Percentiles rank a stretch among this genome's conserved stretches.
These are phyloP conservation scores for Dysmachus trigonus DNA, from an alignment of 2,888 invertebrate species.

Conservation along the genomic window DNA sequence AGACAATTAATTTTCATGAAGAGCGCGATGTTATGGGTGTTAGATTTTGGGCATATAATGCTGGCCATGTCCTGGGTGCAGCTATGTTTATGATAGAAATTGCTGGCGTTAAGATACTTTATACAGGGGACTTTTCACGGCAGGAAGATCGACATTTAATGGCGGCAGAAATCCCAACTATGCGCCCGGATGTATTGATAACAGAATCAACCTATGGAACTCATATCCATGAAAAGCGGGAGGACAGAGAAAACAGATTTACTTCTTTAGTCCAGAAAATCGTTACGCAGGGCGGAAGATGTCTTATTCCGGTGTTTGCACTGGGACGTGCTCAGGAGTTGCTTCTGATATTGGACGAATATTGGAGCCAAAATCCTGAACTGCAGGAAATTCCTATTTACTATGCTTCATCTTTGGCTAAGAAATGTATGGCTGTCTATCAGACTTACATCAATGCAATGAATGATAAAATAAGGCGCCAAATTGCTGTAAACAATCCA, in stretches of 20 bases:
- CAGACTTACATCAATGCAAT: conserved; percentile 99
- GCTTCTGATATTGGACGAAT: conserved; percentile 94
- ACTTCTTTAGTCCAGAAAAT: conserved; percentile 94
- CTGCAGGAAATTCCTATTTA: conserved; percentile 99
- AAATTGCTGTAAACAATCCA: conserved; percentile 98
- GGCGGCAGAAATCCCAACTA: conserved; percentile 98
- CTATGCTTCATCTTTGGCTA: conserved; percentile 98
- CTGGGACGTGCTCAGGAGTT: conserved; percentile 97
- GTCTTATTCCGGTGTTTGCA: conserved; percentile 98
- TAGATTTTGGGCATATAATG: conserved; percentile 98
- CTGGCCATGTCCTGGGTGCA: conserved; percentile 98
- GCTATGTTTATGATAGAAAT: conserved; percentile 99
- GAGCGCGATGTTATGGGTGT: conserved; percentile 97
- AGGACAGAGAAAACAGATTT: conserved; percentile 94
- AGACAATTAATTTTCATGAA: conserved; percentile 97
- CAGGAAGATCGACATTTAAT: conserved; percentile 99
- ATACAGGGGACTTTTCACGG: conserved; percentile 98
- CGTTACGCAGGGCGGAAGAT: conserved; percentile 95
- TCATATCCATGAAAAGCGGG: conserved; percentile 97
- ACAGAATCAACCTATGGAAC: conserved; percentile 99
- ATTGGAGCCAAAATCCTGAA: conserved; percentile 80
- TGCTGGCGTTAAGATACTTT: conserved; percentile 94
- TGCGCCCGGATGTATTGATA: conserved; percentile 96
- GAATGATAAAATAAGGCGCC: conserved; percentile 96
- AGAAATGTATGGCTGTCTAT: conserved; percentile 99